Conservation (phyloP, 92 coral and sea anemone species). For the Galaxea fascicularis region DNA sequence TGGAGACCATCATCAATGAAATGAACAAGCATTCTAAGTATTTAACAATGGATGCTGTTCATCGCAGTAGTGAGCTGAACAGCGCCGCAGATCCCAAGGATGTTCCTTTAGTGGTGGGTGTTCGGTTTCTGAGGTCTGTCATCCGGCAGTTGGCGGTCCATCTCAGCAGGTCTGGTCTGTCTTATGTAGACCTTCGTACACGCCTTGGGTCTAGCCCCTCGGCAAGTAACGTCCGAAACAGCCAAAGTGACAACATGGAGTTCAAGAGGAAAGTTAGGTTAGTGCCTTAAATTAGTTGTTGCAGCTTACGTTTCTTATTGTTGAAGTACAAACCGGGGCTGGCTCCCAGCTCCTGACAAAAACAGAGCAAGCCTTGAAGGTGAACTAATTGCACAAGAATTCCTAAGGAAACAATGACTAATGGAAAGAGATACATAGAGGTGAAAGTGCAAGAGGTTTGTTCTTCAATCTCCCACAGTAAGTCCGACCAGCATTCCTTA, state of each 20-base stretch:
- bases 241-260: conserved; percentile 67
- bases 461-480: no score
- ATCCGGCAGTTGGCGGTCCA: conserved; percentile 87
- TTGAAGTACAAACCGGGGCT: no score
- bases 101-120: conserved; percentile 75
- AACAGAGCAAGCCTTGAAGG: no score
- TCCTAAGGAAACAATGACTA: no score
- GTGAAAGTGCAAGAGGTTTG: no score
- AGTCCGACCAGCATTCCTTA: no score
- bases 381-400: no score
- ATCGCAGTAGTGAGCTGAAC: conserved; percentile 33
- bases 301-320: no score
- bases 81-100: conserved; percentile 49
- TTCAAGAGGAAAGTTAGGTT: conserved; percentile 86
- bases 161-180: conserved; percentile 85
- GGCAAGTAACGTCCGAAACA: conserved; percentile 48
- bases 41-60: conserved; percentile 62
- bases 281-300: conserved; percentile 2
- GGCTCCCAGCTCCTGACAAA: no score
- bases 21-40: conserved; percentile 81
- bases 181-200: conserved; percentile 83
- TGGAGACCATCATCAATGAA: conserved; percentile 77
- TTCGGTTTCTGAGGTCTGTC: conserved; percentile 85
- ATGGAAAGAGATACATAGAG: no score
- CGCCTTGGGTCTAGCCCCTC: conserved; percentile 71